Base-by-base conservation (phyloP, 2,888 invertebrate species). In the Clusia tigrina region DNA sequence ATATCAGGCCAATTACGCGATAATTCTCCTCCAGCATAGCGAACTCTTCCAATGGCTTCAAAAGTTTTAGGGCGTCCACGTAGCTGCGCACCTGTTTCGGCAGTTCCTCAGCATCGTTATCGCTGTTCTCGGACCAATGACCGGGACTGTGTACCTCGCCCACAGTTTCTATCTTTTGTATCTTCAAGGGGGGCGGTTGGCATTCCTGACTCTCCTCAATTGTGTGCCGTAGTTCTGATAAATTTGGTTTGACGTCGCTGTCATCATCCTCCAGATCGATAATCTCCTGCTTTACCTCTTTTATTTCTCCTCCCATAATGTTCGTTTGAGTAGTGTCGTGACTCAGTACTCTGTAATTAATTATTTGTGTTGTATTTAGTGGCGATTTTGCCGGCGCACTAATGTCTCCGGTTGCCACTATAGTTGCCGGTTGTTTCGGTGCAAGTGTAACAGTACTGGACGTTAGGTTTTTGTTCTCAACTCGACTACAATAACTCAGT, bases 31-130 rank as follows among this genome's bases (percentile, higher is more conserved):
- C 75, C 22, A 81, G 63, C 60, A 81, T 67, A 0, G 76, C 81
- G 42, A 81, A 82, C 2, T 82, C 82, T 52, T 82, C 82, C 12
- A 82, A 62, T 0, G 82, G 82, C 26, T 77, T 78, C 0, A 82
- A 71, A 37, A 79, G 62, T 18, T 74, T 75, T 54, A 82, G 64
- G 0, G 78, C 83, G 64, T 82, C 78, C n/a, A 63, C 68, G 62
- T 79, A 80, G 65, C 60, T 76, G 2, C 67, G 64, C 2, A 78
- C 74, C 26, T 68, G 67, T 1, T 67, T 69, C 1, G 80, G 77
- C 46, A 78, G 42, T 1, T 55, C 67, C 6, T 65, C 68, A 12
- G 60, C 48, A 17, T 71, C 68, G 5, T 61, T 60, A n/a, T 51
- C 64, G 55, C 65, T 69, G 15, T 67, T 59, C 38, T 74, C 72